A percentile compares a stretch with the other conserved stretches of the same genome.
phyloP scores from a whole-genome alignment of 2,113 vertebrate genomes.

The Octodon degus region DNA sequence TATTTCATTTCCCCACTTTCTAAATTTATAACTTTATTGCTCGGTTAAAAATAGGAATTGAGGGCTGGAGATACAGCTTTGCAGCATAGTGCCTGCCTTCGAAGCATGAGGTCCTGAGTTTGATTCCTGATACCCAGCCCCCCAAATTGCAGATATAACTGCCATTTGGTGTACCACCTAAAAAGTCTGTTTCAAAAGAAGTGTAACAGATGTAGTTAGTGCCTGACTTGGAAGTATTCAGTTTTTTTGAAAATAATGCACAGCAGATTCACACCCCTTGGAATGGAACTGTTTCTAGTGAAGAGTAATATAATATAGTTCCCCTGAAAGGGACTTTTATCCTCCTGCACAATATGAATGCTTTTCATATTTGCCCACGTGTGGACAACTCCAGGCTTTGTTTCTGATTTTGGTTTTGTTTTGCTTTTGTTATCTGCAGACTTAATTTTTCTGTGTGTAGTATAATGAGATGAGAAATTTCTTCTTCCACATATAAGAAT shows the following conservation, averaged over 20 bases:
- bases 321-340: not conserved
- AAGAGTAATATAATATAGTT: not conserved
- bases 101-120: not conserved
- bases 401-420: not conserved
- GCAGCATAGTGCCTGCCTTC: too few species aligned
- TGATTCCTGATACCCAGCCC: not conserved
- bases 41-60: conserved; percentile 45
- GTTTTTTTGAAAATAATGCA: conserved; percentile 17
- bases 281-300: conserved; percentile 19
- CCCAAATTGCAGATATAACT: not conserved
- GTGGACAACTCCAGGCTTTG: not conserved
- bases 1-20: not conserved
- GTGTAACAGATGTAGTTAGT: not conserved
- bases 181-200: not conserved
- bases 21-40: not conserved
- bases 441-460: not conserved
- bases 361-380: not conserved
- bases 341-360: not conserved
- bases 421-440: not conserved
- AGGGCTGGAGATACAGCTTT: too few species aligned
- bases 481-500: not conserved
- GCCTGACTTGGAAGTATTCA: not conserved
- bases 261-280: not conserved
- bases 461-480: conserved; percentile 5
- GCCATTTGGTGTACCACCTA: not conserved